phyloP scores from a whole-genome alignment of 2,113 vertebrate species.

The Chaenocephalus aceratus region DNA sequence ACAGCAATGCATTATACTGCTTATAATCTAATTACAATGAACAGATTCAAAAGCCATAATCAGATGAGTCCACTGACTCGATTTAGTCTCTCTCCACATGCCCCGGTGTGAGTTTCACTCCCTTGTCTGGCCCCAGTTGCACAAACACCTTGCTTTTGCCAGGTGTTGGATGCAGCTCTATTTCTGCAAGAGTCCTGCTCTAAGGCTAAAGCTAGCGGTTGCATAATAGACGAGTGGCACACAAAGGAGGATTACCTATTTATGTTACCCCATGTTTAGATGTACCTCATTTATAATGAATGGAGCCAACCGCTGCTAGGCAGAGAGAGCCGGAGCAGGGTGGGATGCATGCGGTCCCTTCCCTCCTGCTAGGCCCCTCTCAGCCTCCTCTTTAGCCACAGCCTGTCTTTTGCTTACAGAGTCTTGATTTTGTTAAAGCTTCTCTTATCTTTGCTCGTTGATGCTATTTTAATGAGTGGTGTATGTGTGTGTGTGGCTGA shows the following conservation, averaged over 20 bases:
- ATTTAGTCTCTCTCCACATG: neutral
- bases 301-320: slow-evolving; percentile 69
- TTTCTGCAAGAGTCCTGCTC: slow-evolving; percentile 32
- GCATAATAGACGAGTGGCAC: slow-evolving; percentile 71
- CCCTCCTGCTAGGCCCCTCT: slow-evolving; percentile 52
- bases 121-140: slow-evolving; percentile 10
- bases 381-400: slow-evolving; percentile 63
- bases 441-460: slow-evolving; percentile 47
- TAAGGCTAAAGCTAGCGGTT: slow-evolving; percentile 42
- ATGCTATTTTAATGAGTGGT: too few relatives aligned
- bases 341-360: slow-evolving; percentile 35
- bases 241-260: slow-evolving; percentile 73
- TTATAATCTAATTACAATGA: neutral
- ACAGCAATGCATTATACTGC: neutral
- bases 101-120: neutral
- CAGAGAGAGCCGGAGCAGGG: slow-evolving; percentile 39
- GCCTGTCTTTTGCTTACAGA: slow-evolving; percentile 55
- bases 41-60: slow-evolving; percentile 13
- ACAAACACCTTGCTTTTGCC: slow-evolving; percentile 36
- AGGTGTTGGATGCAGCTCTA: slow-evolving; percentile 32
- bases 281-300: slow-evolving; percentile 82
- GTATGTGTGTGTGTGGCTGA: slow-evolving; percentile 9
- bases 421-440: slow-evolving; percentile 68
- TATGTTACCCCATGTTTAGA: slow-evolving; percentile 79
- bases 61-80: slow-evolving; percentile 9